These are phyloP conservation scores for Synanthedon tipuliformis DNA, from an alignment of 2,888 invertebrate genomes.

Conservation along the genomic window DNA sequence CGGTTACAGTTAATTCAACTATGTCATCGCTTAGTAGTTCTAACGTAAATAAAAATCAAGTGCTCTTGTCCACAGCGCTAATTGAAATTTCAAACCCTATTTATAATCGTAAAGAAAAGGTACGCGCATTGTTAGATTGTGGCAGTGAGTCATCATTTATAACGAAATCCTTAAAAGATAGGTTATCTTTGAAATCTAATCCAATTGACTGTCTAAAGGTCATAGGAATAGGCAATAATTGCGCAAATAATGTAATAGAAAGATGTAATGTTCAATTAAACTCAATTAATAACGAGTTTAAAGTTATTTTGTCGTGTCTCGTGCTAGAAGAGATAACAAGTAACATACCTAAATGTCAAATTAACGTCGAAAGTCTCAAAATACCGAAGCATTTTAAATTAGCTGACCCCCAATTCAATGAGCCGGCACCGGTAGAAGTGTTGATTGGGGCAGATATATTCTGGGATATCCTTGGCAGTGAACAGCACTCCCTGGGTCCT, in stretches of 20 bases:
- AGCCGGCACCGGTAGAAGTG: too few relatives aligned
- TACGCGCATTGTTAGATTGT: constrained; percentile 9
- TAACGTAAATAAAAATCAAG: background rate
- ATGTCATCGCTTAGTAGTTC: background rate
- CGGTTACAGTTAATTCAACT: background rate
- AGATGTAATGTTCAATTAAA: constrained; percentile 1
- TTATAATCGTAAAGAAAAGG: constrained; percentile 3
- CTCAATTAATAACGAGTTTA: background rate
- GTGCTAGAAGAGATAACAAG: constrained; percentile 5
- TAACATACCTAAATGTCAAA: constrained; percentile 4
- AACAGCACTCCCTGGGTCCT: too few relatives aligned
- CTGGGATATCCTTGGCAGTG: too few relatives aligned
- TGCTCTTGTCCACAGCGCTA: constrained; percentile 10
- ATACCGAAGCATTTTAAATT: too few relatives aligned
- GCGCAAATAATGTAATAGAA: too few relatives aligned
- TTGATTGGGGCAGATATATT: too few relatives aligned
- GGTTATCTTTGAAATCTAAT: too few relatives aligned
- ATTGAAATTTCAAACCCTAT: constrained; percentile 9
- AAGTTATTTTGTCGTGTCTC: background rate
- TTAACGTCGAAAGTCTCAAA: constrained; percentile 2
- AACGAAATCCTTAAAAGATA: too few relatives aligned
- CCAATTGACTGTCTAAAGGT: too few relatives aligned
- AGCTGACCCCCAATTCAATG: too few relatives aligned
- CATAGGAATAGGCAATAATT: too few relatives aligned
- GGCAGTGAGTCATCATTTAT: too few relatives aligned